Percentiles rank a stretch among this genome's conserved stretches.
Evolutionary conservation across 1,140 invertebrate genomes (phyloP).

Genomic region (Trypoxylus dichotomus): DNA sequence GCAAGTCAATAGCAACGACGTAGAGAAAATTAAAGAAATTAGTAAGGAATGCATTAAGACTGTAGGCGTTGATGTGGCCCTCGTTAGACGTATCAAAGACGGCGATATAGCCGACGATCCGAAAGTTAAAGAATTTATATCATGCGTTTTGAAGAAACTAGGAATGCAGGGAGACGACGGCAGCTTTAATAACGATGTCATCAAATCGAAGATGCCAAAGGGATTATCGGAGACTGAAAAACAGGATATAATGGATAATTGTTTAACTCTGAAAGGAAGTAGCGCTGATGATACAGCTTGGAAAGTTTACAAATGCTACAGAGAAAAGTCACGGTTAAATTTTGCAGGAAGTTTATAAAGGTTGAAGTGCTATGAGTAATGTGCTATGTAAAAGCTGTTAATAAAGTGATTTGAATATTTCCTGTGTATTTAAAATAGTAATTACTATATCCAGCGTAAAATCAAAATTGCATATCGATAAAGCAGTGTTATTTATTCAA

Average conservation of each 20-base stretch:
- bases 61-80: constrained; percentile 43
- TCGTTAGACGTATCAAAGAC: constrained; percentile 47
- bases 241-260: neutral
- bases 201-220: constrained; percentile 46
- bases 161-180: constrained; percentile 47
- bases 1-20: neutral
- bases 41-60: constrained; percentile 45
- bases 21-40: constrained; percentile 38
- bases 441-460: too few species aligned
- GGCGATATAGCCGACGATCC: constrained; percentile 48
- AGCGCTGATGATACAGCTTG: neutral
- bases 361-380: neutral
- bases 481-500: too few species aligned
- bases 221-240: constrained; percentile 41
- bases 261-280: neutral
- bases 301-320: constrained; percentile 22
- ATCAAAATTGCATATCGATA: too few species aligned
- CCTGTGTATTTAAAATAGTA: too few species aligned
- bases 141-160: constrained; percentile 50
- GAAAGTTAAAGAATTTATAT: constrained; percentile 46
- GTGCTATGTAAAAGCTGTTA: neutral
- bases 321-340: neutral
- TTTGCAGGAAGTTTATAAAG: neutral
- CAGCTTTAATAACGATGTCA: constrained; percentile 45
- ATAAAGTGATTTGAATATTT: neutral